A percentile compares a stretch with the other conserved stretches of the same genome.
These are phyloP conservation scores for Hedychridium roseum DNA, from an alignment of 2,888 invertebrate species.

Conservation along the genomic window DNA sequence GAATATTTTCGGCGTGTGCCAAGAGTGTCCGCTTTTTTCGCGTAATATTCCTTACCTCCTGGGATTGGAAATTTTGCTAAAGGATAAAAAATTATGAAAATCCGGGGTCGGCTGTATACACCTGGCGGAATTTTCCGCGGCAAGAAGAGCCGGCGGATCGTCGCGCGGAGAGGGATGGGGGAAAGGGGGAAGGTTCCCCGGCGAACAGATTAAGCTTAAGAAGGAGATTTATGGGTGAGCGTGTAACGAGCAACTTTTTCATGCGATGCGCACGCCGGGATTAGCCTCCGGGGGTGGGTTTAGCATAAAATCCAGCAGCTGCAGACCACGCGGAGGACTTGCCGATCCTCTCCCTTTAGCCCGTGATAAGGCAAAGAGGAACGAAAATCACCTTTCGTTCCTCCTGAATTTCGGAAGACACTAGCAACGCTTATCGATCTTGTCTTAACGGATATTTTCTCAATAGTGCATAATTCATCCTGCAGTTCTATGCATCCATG, in stretches of 20 bases:
- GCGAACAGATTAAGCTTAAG: constrained; percentile 59
- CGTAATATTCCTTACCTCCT: no score
- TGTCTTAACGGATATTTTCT: no score
- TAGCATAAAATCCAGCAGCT: constrained; percentile 61
- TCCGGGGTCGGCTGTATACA: constrained; percentile 39
- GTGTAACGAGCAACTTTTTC: constrained; percentile 59
- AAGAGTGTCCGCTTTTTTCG: no score
- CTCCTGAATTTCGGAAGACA: not conserved
- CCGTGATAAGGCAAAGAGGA: not conserved
- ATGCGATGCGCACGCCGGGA: constrained; percentile 46
- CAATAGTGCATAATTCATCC: no score
- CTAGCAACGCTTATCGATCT: no score
- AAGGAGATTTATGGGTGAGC: constrained; percentile 57
- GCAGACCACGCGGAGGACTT: constrained; percentile 38
- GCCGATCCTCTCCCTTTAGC: constrained; percentile 9
- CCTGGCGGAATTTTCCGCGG: constrained; percentile 47
- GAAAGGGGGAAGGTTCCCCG: constrained; percentile 20
- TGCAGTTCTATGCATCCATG: no score
- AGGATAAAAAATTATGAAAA: constrained; percentile 54
- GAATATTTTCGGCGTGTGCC: no score
- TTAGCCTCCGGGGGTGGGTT: constrained; percentile 53
- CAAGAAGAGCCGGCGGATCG: constrained; percentile 5
- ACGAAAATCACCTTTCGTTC: not conserved
- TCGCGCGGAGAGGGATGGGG: constrained; percentile 3
- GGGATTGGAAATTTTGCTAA: constrained; percentile 33